phyloP scores from a whole-genome alignment of 2,797 vertebrate species.

The Enteromius treurensis region DNA sequence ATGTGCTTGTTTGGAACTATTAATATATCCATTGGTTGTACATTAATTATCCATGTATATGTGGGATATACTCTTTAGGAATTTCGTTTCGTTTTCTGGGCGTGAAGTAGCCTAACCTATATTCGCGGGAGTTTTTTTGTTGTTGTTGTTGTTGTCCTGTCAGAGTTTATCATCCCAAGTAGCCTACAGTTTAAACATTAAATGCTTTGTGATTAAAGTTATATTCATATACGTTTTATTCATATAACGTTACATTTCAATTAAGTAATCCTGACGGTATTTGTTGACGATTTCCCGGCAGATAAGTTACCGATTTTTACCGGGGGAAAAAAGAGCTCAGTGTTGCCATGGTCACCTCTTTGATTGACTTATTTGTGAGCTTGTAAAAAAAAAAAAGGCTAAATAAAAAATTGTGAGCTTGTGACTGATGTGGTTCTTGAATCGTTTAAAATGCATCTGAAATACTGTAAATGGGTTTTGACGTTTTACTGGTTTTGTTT shows the following conservation, averaged over 20 bases:
- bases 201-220: neutral
- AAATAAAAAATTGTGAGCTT: neutral
- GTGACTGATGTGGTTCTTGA: neutral
- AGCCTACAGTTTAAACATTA: neutral
- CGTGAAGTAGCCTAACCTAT: neutral
- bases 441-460: neutral
- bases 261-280: neutral
- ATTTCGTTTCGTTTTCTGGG: too few species aligned
- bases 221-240: neutral
- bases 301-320: too few species aligned
- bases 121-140: neutral
- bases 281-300: neutral
- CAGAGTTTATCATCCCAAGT: neutral
- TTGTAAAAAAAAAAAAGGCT: neutral
- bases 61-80: neutral
- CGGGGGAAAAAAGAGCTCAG: neutral
- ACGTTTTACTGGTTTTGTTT: neutral
- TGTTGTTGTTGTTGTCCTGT: neutral
- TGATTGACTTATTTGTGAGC: neutral
- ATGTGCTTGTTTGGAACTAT: neutral
- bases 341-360: neutral
- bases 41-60: neutral
- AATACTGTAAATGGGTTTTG: neutral
- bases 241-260: neutral
- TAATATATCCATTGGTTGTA: neutral